A percentile compares a stretch with the other conserved stretches of the same genome.
phyloP scores from a whole-genome alignment of 2,797 vertebrate genomes.

The Oryzias sinensis region DNA sequence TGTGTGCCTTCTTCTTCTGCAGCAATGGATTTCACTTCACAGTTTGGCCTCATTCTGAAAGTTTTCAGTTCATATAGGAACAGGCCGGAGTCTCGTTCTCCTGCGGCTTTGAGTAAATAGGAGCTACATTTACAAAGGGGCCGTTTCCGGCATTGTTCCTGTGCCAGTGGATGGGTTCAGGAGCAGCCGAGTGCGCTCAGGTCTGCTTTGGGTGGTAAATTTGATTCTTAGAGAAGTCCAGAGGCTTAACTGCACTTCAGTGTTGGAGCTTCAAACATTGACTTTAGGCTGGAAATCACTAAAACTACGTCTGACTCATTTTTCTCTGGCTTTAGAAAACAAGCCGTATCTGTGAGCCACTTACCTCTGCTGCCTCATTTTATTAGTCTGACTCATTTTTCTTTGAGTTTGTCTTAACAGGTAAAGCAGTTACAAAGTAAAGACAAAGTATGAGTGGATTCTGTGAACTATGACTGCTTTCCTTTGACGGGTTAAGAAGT shows the following conservation, averaged over 20 bases:
- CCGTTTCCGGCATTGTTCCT: slow-evolving; percentile 14
- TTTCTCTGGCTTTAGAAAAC: slow-evolving; percentile 20
- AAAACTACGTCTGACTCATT: slow-evolving; percentile 1
- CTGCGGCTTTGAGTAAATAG: slow-evolving; percentile 35
- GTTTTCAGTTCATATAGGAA: slow-evolving; percentile 37
- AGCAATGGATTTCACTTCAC: slow-evolving; percentile 45
- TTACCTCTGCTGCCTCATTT: slow-evolving; percentile 7
- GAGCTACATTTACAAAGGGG: slow-evolving; percentile 34
- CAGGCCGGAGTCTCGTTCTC: slow-evolving; percentile 21
- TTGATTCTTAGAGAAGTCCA: slow-evolving; percentile 23
- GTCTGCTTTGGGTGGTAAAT: slow-evolving; percentile 36
- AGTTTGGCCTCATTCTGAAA: slow-evolving; percentile 24
- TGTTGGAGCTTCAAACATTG: slow-evolving; percentile 51
- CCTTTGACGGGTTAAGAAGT: too few species aligned
- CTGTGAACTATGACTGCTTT: too few species aligned
- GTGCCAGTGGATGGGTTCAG: slow-evolving; percentile 28
- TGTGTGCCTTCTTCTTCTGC: slow-evolving; percentile 33
- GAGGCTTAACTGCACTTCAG: slow-evolving; percentile 42
- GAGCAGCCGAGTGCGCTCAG: slow-evolving; percentile 40
- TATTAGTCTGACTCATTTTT: too few species aligned
- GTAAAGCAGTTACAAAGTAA: too few species aligned
- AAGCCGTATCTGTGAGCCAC: slow-evolving; percentile 1
- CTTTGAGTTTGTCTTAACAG: too few species aligned
- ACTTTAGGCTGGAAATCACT: slow-evolving; percentile 32
- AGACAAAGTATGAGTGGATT: too few species aligned